phyloP scores from a whole-genome alignment of 2,797 vertebrate genomes.

The Rhadinocentrus ornatus region DNA sequence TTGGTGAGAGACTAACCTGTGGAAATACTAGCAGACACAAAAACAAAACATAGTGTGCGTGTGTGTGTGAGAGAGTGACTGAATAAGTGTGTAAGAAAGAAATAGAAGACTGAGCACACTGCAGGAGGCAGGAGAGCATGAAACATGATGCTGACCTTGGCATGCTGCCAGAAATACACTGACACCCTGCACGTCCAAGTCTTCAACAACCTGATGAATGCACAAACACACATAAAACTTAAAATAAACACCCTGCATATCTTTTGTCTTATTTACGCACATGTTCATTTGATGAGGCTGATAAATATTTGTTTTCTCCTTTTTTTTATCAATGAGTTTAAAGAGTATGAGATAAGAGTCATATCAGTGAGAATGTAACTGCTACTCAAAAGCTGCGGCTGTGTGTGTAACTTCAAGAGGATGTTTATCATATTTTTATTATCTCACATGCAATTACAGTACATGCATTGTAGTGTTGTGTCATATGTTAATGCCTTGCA shows the following conservation, averaged over 20 bases:
- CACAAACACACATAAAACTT: constrained; percentile 4
- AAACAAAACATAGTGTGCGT: not conserved
- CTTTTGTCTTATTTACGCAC: not conserved
- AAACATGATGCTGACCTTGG: constrained; percentile 75
- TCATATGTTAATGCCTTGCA: not conserved
- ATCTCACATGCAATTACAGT: not conserved
- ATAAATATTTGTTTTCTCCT: not conserved
- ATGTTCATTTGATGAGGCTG: not conserved
- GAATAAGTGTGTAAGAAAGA: constrained; percentile 1
- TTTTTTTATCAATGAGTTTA: constrained; percentile 17
- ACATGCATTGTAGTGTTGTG: not conserved
- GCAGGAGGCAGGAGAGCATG: constrained; percentile 8
- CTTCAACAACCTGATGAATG: constrained; percentile 81
- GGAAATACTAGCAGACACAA: constrained; percentile 6
- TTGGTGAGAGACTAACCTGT: constrained; percentile 23
- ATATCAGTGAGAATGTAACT: not conserved
- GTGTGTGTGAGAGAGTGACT: not conserved
- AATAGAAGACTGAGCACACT: not conserved
- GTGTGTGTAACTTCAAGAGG: not conserved
- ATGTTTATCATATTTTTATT: constrained; percentile 14
- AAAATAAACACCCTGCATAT: not conserved
- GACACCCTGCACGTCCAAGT: constrained; percentile 84
- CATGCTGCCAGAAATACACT: constrained; percentile 82
- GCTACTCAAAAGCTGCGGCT: not conserved
- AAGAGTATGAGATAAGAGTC: constrained; percentile 22